A percentile compares a stretch with the other conserved stretches of the same genome.
Conservation (phyloP, 1,140 invertebrate genomes). For the Galleria mellonella region DNA sequence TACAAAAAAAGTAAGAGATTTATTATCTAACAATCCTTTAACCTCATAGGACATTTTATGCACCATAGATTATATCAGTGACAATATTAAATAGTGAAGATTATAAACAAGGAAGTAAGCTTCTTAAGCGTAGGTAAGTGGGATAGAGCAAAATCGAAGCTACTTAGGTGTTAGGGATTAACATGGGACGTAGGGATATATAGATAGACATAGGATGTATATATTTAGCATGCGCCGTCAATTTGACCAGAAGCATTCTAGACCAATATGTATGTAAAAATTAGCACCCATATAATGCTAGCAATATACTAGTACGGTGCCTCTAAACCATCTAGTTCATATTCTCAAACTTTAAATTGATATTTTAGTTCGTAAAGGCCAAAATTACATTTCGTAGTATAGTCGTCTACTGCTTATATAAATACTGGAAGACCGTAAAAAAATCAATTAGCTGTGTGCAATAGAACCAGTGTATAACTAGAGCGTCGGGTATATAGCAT, state of each 20-base stretch:
- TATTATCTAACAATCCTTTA: slow-evolving; percentile 42
- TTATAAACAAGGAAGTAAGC: slow-evolving; percentile 15
- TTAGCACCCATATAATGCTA: slow-evolving; percentile 51
- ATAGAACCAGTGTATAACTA: slow-evolving; percentile 14
- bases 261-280: slow-evolving; percentile 25
- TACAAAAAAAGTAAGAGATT: slow-evolving; percentile 32
- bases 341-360: slow-evolving; percentile 8
- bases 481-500: background rate
- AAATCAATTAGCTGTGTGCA: slow-evolving; percentile 16
- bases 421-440: slow-evolving; percentile 58
- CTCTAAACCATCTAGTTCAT: slow-evolving; percentile 22
- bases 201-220: slow-evolving; percentile 3
- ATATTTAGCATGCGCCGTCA: background rate
- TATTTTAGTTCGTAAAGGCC: slow-evolving; percentile 15
- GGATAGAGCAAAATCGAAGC: slow-evolving; percentile 26
- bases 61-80: slow-evolving; percentile 43
- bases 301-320: slow-evolving; percentile 42
- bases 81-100: slow-evolving; percentile 23
- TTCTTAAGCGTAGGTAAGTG: slow-evolving; percentile 27
- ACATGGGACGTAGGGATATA: background rate
- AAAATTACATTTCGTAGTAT: slow-evolving; percentile 16
- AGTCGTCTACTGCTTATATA: slow-evolving; percentile 34
- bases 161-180: slow-evolving; percentile 26
- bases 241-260: slow-evolving; percentile 17
- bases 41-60: slow-evolving; percentile 45